Evolutionary conservation across 2,797 vertebrate species (phyloP).

Genomic region (Parauchenoglanis ngamensis): DNA sequence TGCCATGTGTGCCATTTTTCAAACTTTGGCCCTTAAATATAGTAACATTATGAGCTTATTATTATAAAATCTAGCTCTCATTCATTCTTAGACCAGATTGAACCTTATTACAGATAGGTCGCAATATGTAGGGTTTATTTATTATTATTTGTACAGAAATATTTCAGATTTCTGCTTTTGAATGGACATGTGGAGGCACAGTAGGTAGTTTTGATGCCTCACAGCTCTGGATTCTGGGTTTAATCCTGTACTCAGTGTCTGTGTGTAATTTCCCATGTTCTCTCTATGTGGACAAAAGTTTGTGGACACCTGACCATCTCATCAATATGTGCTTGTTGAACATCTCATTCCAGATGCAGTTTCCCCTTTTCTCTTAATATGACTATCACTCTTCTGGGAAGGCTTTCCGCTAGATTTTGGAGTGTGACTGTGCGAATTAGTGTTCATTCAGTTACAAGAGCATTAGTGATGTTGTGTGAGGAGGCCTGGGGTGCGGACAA

Average conservation of each 20-base stretch:
- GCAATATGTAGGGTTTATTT: not conserved
- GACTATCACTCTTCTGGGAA: too few species aligned
- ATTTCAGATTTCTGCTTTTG: not conserved
- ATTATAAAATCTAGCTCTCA: not conserved
- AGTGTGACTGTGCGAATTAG: too few species aligned
- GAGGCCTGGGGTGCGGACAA: too few species aligned
- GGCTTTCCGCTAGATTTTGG: too few species aligned
- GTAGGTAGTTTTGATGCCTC: not conserved
- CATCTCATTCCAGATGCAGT: too few species aligned
- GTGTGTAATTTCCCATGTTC: not conserved
- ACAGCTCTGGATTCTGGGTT: not conserved
- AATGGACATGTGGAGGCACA: not conserved
- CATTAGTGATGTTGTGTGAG: too few species aligned
- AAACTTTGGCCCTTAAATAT: not conserved
- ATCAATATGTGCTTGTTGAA: too few species aligned
- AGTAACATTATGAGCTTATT: not conserved
- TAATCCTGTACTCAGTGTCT: not conserved
- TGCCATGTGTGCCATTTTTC: not conserved
- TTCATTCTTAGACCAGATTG: not conserved
- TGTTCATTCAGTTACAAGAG: too few species aligned
- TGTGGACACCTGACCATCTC: too few species aligned
- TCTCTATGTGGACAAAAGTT: not conserved
- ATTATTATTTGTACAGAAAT: not conserved
- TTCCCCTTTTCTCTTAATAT: too few species aligned
- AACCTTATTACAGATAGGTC: not conserved